A percentile compares a stretch with the other conserved stretches of the same genome.
phyloP scores from a whole-genome alignment of 2,797 vertebrate species.

The Sebastes oblongus region DNA sequence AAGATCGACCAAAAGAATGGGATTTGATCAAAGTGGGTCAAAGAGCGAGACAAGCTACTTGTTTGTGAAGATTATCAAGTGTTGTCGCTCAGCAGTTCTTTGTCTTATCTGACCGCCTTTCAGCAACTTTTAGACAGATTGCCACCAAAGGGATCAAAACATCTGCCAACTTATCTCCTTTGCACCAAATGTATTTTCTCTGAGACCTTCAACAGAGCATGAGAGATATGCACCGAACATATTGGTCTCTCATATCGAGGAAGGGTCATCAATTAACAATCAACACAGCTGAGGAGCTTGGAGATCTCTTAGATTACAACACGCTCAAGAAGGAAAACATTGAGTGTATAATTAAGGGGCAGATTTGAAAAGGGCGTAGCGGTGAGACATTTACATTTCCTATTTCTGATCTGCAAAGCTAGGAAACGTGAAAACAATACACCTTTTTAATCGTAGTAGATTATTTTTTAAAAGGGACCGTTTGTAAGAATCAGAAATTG shows the following conservation, averaged over 20 bases:
- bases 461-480: too few species aligned
- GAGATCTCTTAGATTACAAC: neutral
- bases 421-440: too few species aligned
- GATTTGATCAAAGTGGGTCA: constrained; percentile 22
- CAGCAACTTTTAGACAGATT: neutral
- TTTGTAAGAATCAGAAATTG: too few species aligned
- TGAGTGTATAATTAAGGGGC: too few species aligned
- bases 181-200: neutral
- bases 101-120: constrained; percentile 4
- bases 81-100: neutral
- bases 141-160: neutral
- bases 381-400: too few species aligned
- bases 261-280: neutral
- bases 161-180: neutral
- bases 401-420: too few species aligned
- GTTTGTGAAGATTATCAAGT: constrained; percentile 4
- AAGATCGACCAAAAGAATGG: constrained; percentile 3
- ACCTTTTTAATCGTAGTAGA: too few species aligned
- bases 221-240: neutral
- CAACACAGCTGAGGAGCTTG: neutral
- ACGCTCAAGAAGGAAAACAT: neutral
- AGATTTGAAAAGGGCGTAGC: too few species aligned
- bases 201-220: neutral
- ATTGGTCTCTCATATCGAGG: neutral
- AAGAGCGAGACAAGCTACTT: neutral